phyloP scores from a whole-genome alignment of 2,113 vertebrate species.

The Alouatta palliata region DNA sequence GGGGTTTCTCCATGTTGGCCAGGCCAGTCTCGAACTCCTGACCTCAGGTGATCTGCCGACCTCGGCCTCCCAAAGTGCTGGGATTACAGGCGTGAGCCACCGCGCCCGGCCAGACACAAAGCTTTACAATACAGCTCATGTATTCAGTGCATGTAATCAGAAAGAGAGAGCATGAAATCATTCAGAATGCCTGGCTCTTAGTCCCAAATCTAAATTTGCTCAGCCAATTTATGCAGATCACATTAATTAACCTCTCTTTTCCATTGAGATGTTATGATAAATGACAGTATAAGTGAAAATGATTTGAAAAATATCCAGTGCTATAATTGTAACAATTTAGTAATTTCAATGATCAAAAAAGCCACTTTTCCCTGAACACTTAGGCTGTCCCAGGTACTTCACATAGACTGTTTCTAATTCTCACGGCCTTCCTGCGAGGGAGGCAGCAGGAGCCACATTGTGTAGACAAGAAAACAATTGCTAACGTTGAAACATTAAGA shows the following conservation, averaged over 20 bases:
- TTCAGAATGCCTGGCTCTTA: neutral
- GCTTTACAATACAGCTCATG: neutral
- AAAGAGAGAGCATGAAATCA: neutral
- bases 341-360: neutral
- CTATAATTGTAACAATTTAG: neutral
- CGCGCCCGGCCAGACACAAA: neutral
- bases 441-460: neutral
- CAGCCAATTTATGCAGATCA: neutral
- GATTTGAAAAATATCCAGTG: neutral
- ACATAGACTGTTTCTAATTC: neutral
- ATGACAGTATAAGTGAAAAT: neutral
- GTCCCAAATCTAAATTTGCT: neutral
- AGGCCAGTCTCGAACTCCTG: too few relatives aligned
- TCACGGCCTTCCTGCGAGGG: neutral
- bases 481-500: neutral
- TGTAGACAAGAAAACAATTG: neutral
- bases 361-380: neutral
- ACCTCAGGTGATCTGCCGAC: too few relatives aligned
- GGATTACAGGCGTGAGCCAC: too few relatives aligned
- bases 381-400: neutral
- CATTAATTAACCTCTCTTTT: neutral
- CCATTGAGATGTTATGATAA: neutral
- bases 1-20: too few relatives aligned
- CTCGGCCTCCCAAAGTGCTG: too few relatives aligned
- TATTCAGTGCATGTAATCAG: neutral